These are phyloP conservation scores for Stenurella melanura DNA, from an alignment of 2,888 invertebrate species.

Conservation along the genomic window DNA sequence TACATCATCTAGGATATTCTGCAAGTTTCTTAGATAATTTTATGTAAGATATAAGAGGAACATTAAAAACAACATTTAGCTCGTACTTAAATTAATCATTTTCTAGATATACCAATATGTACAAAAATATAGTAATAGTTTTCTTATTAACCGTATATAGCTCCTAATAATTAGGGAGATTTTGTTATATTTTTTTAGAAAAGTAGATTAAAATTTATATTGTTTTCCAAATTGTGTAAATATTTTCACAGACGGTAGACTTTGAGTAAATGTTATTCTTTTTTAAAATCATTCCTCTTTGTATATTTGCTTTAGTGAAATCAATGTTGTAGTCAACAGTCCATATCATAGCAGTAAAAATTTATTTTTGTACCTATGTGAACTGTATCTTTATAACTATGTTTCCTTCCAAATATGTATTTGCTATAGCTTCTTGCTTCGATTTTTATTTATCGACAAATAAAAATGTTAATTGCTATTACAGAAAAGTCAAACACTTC, in stretches of 20 bases:
- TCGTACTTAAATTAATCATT: neutral
- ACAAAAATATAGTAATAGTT: slow-evolving; percentile 25
- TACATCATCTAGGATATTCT: neutral
- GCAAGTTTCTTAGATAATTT: neutral
- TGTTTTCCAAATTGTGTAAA: neutral
- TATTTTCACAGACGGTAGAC: neutral
- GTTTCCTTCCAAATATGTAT: slow-evolving; percentile 5
- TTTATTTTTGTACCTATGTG: slow-evolving; percentile 29
- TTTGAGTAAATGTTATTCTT: neutral
- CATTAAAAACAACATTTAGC: neutral
- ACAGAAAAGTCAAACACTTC: neutral
- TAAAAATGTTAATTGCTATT: neutral
- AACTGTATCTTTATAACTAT: slow-evolving; percentile 8
- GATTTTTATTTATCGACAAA: neutral
- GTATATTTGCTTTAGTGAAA: slow-evolving; percentile 13
- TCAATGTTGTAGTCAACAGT: slow-evolving; percentile 5
- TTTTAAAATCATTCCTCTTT: neutral
- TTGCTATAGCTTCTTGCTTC: neutral
- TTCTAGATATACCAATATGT: slow-evolving; percentile 8
- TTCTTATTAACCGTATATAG: slow-evolving; percentile 22
- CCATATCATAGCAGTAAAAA: slow-evolving; percentile 19
- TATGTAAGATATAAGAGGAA: neutral
- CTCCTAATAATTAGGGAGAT: slow-evolving; percentile 15
- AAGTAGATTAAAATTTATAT: neutral
- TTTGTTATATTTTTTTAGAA: slow-evolving; percentile 1